These are phyloP conservation scores for Cranoglanis bouderius DNA, from an alignment of 2,113 vertebrate genomes.

Conservation along the genomic window DNA sequence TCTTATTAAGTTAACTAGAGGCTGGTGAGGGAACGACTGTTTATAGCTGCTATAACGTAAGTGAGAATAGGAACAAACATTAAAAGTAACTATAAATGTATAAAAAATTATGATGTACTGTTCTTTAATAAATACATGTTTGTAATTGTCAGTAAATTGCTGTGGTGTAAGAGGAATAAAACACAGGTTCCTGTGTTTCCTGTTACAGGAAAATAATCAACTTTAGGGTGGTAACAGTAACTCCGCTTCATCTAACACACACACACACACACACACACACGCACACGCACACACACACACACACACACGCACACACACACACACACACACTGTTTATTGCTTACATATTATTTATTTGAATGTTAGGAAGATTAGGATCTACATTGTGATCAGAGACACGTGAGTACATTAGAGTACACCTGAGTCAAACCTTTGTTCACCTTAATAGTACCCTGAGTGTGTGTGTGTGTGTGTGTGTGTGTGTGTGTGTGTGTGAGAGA, in stretches of 20 bases:
- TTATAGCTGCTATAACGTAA: neutral
- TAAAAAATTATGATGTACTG: no score
- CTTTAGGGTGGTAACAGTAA: neutral
- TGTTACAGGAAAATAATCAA: neutral
- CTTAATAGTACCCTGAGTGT: neutral
- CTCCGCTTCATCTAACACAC: no score
- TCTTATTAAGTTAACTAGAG: no score
- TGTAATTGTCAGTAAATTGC: neutral
- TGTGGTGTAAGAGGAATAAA: neutral
- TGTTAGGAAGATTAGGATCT: neutral
- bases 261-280: no score
- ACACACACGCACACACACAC: neutral
- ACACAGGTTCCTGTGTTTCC: neutral
- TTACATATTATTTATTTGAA: neutral
- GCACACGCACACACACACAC: no score
- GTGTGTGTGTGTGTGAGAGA: neutral
- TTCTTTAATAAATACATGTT: no score
- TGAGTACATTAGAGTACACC: neutral
- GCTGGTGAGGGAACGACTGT: no score
- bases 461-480: slow-evolving; percentile 1
- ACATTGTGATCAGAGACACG: neutral
- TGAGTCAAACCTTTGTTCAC: neutral
- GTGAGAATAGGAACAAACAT: neutral
- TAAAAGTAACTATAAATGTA: neutral
- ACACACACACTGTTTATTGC: neutral